Conservation (phyloP, 2,797 vertebrate species). For the Argentina silus region DNA sequence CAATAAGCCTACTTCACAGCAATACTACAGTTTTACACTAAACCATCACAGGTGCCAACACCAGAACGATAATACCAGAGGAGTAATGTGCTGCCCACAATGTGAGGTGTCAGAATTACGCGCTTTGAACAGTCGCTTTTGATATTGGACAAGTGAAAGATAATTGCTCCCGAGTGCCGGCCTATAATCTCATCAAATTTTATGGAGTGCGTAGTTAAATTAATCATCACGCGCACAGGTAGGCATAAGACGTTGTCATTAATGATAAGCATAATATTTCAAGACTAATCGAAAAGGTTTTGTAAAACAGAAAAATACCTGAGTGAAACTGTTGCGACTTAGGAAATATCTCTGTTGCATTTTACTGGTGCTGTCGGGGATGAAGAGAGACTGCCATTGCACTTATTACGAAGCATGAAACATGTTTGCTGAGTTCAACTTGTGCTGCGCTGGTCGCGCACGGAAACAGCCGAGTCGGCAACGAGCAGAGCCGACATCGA, state of each 20-base stretch:
- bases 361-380: slow-evolving; percentile 17
- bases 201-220: not conserved
- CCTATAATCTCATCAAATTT: not conserved
- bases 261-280: not conserved
- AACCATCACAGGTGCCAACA: too few relatives aligned
- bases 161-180: not conserved
- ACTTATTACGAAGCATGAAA: slow-evolving; percentile 28
- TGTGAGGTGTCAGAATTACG: not conserved
- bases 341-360: slow-evolving; percentile 27
- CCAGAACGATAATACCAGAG: too few relatives aligned
- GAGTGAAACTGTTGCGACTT: not conserved
- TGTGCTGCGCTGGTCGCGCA: slow-evolving; percentile 1
- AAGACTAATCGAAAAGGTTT: not conserved
- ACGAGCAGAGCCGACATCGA: not conserved
- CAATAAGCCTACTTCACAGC: too few relatives aligned
- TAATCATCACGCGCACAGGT: slow-evolving; percentile 1
- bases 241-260: not conserved
- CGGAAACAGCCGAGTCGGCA: slow-evolving; percentile 31
- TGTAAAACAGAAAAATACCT: slow-evolving; percentile 44
- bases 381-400: slow-evolving; percentile 8
- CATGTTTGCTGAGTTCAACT: not conserved
- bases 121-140: not conserved
- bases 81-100: not conserved
- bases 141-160: not conserved
- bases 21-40: too few relatives aligned